Conservation (phyloP, 2,888 invertebrate genomes). For the Spisula solida region DNA sequence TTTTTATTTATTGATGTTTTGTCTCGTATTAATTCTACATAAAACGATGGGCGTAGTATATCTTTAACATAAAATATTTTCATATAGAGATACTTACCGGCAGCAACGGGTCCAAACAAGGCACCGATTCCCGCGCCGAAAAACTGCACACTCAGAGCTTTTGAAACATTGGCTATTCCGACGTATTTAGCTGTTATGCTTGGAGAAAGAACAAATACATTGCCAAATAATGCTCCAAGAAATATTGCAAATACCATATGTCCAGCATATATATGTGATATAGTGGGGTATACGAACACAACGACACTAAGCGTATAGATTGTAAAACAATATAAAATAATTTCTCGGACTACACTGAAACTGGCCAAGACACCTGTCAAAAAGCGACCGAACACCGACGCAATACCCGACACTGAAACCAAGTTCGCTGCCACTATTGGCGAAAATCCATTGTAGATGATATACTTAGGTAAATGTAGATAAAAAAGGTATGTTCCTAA, state of each 20-base stretch:
- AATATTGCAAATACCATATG: constrained; percentile 5
- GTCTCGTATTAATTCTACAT: no score
- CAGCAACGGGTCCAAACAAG: constrained; percentile 3
- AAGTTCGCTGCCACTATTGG: neutral
- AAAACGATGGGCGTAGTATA: no score
- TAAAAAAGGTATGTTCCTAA: constrained; percentile 17
- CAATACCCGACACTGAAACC: constrained; percentile 29
- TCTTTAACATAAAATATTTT: neutral
- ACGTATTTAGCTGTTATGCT: constrained; percentile 20
- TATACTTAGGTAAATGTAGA: constrained; percentile 27
- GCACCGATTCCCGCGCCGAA: neutral
- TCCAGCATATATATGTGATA: neutral
- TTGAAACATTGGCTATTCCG: constrained; percentile 22
- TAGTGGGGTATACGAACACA: neutral
- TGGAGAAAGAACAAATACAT: neutral
- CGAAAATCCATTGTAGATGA: constrained; percentile 27
- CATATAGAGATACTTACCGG: constrained; percentile 23
- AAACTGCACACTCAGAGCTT: neutral
- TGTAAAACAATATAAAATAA: constrained; percentile 6
- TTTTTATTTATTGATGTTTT: no score
- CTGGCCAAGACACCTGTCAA: constrained; percentile 6
- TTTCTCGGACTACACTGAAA: neutral
- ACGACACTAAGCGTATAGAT: neutral
- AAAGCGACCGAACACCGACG: neutral
- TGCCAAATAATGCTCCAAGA: constrained; percentile 17